Base-by-base conservation (phyloP, 2,888 invertebrate genomes). In the Norana najaformis region DNA sequence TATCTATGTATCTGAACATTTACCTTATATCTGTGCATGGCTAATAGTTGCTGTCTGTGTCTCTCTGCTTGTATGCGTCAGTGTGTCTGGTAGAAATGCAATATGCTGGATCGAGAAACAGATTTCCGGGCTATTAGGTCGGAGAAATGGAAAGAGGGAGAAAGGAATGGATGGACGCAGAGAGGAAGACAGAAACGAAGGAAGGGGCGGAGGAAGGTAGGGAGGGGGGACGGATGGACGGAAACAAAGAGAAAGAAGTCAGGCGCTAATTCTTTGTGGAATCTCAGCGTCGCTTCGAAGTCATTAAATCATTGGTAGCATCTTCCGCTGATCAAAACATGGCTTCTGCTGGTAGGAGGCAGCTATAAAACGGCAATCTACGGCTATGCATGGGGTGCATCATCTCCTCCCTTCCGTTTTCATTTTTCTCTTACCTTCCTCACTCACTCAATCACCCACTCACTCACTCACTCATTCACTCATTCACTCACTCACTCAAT, bases 61-160 rank as follows among this genome's bases (percentile, higher is more conserved):
- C n/a, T n/a, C n/a, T n/a, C 69, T 69, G 69, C 69, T 69, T n/a
- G 6, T 30, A n/a, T n/a, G 69, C n/a, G 69, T 69, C 69, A 69
- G 69, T 13, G 69, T n/a, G 69, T 13, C 69, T 69, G n/a, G 4
- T 69, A 69, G 69, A 69, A 69, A 69, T n/a, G 69, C 69, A 69
- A 69, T 69, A 69, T 69, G 30, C n/a, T 82, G 82, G 89, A 36
- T 89, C 35, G 36, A 83, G 88, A 35, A 53, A 53, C 23, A 88
- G 91, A 41, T 38, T 37, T 34, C 82, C 37, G 23, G 38, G 83
- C 35, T 38, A 30, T 38, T 34, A 47, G 83, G 88, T 47, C 37
- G 89, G 89, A 91, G 82, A 91, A 88, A 91, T 83, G 82, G 90
- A 89, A 83, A 41, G 89, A 89, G 90, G 18, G 41, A n/a, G 39